These are phyloP conservation scores for Antigone vipio DNA, from an alignment of 2,113 vertebrate genomes.

Conservation along the genomic window DNA sequence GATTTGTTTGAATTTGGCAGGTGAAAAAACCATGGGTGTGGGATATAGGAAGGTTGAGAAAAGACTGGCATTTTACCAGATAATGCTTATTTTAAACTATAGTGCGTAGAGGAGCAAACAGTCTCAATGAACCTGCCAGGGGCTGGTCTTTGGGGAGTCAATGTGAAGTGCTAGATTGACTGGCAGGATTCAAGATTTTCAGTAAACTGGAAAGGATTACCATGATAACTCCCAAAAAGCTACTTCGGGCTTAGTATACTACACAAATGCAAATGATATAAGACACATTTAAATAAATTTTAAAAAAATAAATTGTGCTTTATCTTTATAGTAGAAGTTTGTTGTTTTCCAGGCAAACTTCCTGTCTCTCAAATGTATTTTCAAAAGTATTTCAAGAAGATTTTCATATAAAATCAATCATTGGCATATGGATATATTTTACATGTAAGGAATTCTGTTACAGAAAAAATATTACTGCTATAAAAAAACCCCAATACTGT, in stretches of 20 bases:
- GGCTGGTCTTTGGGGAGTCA: not conserved
- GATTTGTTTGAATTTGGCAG: constrained; percentile 74
- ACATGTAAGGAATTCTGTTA: not conserved
- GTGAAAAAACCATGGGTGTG: constrained; percentile 74
- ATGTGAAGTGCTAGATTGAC: not conserved
- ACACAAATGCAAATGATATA: not conserved
- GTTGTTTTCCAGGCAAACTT: not conserved
- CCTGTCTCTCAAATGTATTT: not conserved
- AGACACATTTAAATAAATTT: not conserved
- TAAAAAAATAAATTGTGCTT: not conserved
- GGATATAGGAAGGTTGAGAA: constrained; percentile 46
- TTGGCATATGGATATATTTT: not conserved
- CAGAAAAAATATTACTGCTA: not conserved
- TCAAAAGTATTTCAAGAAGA: not conserved
- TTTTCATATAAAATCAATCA: not conserved
- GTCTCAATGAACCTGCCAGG: constrained; percentile 34
- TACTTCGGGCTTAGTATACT: not conserved
- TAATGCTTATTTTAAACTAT: constrained; percentile 53
- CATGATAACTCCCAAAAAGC: not conserved
- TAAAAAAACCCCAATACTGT: not conserved
- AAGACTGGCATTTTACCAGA: constrained; percentile 54
- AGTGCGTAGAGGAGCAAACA: constrained; percentile 41
- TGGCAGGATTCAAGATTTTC: not conserved
- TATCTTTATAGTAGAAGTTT: not conserved
- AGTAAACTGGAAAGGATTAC: not conserved